Evolutionary conservation across 2,888 invertebrate species (phyloP).

Genomic region (Danaus chrysippus): DNA sequence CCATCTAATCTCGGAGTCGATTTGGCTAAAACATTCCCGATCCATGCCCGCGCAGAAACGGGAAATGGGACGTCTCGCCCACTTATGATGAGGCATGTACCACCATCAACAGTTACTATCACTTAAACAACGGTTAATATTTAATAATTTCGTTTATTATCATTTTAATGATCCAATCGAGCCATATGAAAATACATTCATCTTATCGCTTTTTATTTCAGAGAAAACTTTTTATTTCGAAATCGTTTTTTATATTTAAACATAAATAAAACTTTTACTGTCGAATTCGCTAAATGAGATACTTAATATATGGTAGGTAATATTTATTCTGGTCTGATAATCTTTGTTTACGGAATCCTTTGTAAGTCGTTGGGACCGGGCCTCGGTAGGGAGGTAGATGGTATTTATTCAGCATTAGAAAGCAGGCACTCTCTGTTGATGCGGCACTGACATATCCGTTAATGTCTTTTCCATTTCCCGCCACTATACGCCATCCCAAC

Average conservation of each 20-base stretch:
- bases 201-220: slow-evolving; percentile 25
- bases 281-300: neutral
- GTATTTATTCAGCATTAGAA: slow-evolving; percentile 76
- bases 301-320: neutral
- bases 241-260: slow-evolving; percentile 30
- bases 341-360: neutral
- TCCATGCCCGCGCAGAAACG: slow-evolving; percentile 53
- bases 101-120: slow-evolving; percentile 24
- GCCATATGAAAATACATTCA: neutral
- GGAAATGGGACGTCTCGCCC: slow-evolving; percentile 59
- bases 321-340: neutral
- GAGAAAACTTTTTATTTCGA: too few species aligned
- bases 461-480: slow-evolving; percentile 78
- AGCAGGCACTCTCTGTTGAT: slow-evolving; percentile 74
- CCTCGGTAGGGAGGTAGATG: slow-evolving; percentile 57
- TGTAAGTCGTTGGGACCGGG: slow-evolving; percentile 42
- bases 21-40: slow-evolving; percentile 65
- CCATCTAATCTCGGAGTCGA: slow-evolving; percentile 64
- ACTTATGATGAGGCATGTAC: slow-evolving; percentile 47
- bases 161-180: neutral
- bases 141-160: neutral
- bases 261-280: slow-evolving; percentile 19
- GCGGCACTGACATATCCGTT: slow-evolving; percentile 77
- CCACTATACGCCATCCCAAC: slow-evolving; percentile 49
- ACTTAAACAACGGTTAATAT: slow-evolving; percentile 20